These are phyloP conservation scores for Ceratotherium simum DNA, from an alignment of 2,113 vertebrate genomes.

Conservation along the genomic window DNA sequence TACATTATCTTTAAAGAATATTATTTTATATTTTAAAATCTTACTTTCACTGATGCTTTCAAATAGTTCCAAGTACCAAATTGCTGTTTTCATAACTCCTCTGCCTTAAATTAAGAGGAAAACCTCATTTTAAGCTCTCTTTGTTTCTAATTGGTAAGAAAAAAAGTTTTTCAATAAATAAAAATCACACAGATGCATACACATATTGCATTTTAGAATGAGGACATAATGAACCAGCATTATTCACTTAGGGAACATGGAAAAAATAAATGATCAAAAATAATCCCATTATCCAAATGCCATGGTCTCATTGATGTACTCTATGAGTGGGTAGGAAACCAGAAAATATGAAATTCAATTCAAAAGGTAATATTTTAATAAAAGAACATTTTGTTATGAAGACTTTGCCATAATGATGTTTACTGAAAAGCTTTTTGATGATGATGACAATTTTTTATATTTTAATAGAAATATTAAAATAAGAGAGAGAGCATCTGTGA, in stretches of 20 bases:
- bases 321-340: not conserved
- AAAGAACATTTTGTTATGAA: conserved; percentile 67
- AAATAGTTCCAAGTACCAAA: not conserved
- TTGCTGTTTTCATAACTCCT: not conserved
- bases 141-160: conserved; percentile 47
- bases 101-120: not conserved
- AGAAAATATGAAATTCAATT: conserved; percentile 41
- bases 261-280: conserved; percentile 54
- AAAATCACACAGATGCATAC: conserved; percentile 61
- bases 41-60: not conserved
- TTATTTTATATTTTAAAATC: not conserved
- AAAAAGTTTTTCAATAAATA: conserved; percentile 55
- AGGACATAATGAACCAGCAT: conserved; percentile 57
- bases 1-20: not conserved
- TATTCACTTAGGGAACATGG: conserved; percentile 54
- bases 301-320: not conserved
- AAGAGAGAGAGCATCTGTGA: not conserved
- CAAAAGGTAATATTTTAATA: conserved; percentile 67
- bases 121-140: not conserved
- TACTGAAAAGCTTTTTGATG: not conserved
- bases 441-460: not conserved
- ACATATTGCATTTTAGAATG: conserved; percentile 64
- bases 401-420: not conserved
- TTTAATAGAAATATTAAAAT: not conserved
- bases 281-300: conserved; percentile 55